phyloP scores from a whole-genome alignment of 2,888 invertebrate genomes.

The Noctua fimbriata region DNA sequence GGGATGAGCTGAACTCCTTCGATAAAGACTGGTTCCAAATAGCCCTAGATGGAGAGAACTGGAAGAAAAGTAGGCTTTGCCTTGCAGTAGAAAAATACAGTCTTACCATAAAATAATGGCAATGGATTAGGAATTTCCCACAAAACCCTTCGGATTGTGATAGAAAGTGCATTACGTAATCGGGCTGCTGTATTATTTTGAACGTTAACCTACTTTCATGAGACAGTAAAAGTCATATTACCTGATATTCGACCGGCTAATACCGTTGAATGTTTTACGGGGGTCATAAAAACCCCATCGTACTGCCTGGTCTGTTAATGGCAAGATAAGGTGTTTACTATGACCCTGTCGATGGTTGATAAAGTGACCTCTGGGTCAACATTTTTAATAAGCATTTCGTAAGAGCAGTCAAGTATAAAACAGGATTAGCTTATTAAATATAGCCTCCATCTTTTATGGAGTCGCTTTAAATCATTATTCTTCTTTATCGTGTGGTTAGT shows the following conservation, averaged over 20 bases:
- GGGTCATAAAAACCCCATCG: slow-evolving; percentile 53
- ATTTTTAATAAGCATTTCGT: not conserved
- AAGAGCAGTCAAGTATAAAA: not conserved
- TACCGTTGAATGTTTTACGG: slow-evolving; percentile 61
- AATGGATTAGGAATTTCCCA: not conserved
- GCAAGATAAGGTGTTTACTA: slow-evolving; percentile 56
- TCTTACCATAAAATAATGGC: not conserved
- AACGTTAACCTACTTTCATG: slow-evolving; percentile 43
- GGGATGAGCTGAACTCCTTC: not conserved
- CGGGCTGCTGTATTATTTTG: slow-evolving; percentile 27
- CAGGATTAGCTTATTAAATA: not conserved
- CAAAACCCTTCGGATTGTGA: not conserved
- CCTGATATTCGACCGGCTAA: slow-evolving; percentile 54
- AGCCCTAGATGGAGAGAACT: not conserved
- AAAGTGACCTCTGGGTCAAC: slow-evolving; percentile 20
- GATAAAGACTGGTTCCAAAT: not conserved
- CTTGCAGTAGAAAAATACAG: not conserved
- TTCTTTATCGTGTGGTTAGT: no score
- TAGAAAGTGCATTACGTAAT: not conserved
- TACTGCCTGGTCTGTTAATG: slow-evolving; percentile 39
- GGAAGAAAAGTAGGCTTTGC: not conserved
- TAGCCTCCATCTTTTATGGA: not conserved
- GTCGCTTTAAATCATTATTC: not conserved
- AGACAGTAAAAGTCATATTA: slow-evolving; percentile 52
- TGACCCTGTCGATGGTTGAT: slow-evolving; percentile 39